Evolutionary conservation across 2,113 vertebrate genomes (phyloP).

Genomic region (Osmerus mordax): DNA sequence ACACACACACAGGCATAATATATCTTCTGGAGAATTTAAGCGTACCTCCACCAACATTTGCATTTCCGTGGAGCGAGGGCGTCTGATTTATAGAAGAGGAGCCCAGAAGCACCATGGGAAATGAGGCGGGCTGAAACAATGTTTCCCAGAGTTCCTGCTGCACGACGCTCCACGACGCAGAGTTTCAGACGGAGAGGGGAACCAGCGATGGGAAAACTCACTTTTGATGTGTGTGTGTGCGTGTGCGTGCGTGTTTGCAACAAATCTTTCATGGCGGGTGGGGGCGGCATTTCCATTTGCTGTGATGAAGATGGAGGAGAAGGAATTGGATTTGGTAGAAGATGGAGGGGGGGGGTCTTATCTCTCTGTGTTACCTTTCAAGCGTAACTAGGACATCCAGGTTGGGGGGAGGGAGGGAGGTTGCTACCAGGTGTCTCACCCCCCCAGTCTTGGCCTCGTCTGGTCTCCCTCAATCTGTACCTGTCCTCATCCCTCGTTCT

Average conservation of each 20-base stretch:
- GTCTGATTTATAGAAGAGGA: conserved; percentile 65
- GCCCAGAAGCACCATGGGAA: conserved; percentile 61
- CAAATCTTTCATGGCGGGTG: too few species aligned
- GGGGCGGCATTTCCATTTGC: too few species aligned
- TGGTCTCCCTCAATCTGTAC: neutral
- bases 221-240: too few species aligned
- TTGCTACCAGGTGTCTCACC: neutral
- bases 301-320: too few species aligned
- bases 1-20: conserved; percentile 45
- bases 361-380: conserved; percentile 62
- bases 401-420: too few species aligned
- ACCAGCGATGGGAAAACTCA: neutral
- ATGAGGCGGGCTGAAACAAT: conserved; percentile 58
- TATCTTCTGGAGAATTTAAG: conserved; percentile 65
- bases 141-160: conserved; percentile 54
- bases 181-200: conserved; percentile 14
- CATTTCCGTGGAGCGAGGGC: conserved; percentile 64
- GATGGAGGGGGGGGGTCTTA: conserved; percentile 21
- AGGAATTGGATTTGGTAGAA: neutral
- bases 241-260: too few species aligned
- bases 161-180: conserved; percentile 33
- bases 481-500: neutral
- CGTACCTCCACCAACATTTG: conserved; percentile 66
- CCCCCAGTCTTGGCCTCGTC: neutral
- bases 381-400: conserved; percentile 55